Base-by-base conservation (phyloP, 2,888 invertebrate species). In the Acrocyrtus sp. region DNA sequence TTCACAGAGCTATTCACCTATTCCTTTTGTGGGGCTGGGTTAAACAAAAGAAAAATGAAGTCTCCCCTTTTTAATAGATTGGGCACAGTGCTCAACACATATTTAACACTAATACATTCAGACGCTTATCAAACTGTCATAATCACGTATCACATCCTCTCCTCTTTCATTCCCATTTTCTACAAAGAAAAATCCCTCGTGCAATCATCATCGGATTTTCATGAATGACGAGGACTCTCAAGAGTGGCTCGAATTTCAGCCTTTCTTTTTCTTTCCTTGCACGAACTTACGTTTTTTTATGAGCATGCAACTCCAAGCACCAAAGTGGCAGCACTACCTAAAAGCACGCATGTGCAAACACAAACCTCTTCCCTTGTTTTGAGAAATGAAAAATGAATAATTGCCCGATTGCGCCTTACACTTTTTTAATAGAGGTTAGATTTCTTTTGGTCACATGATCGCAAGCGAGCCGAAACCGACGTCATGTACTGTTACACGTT, bases 331-430 rank as follows among this genome's bases (percentile, higher is more conserved):
- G n/a, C n/a, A n/a, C n/a, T n/a, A n/a, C n/a, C n/a, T n/a, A n/a
- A n/a, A n/a, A n/a, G n/a, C 69, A 69, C 69, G 62, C 69, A 61
- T 69, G n/a, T n/a, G n/a, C n/a, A n/a, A n/a, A n/a, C n/a, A n/a
- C n/a, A n/a, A n/a, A n/a, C 61, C 41, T 48, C 61, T 69, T 62
- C 54, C 56, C 62, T 62, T 69, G 54, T 62, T 69, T 69, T 27
- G 41, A 56, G 48, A 69, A 61, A 68, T 68, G 68, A 62, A 69
- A 62, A 69, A 69, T n/a, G n/a, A n/a, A n/a, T n/a, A n/a, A n/a
- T n/a, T n/a, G n/a, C n/a, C n/a, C n/a, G n/a, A n/a, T 69, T 69
- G 69, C 56, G 54, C 53, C 53, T 68, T 54, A 29, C 68, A 17
- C n/a, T n/a, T 19, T 54, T 53, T 19, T 26, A 39, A 68, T 53